Conservation (phyloP, 2,797 vertebrate species). For the Clamator glandarius region DNA sequence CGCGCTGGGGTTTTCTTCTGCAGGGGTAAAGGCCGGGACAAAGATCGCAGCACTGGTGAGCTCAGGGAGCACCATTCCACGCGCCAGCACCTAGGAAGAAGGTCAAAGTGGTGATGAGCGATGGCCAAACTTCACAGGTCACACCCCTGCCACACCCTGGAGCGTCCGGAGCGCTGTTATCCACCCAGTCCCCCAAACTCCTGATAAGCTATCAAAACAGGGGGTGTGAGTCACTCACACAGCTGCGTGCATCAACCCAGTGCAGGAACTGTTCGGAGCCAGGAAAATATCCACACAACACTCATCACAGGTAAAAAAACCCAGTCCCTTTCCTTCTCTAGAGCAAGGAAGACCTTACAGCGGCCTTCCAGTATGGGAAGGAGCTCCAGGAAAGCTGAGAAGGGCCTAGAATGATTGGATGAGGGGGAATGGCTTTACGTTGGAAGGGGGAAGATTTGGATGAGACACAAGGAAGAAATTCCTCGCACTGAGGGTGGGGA, state of each 20-base stretch:
- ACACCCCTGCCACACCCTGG: neutral
- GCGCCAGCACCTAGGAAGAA: fast-evolving
- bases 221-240: neutral
- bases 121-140: neutral
- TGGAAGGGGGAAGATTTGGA: too few relatives aligned
- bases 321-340: neutral
- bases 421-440: too few relatives aligned
- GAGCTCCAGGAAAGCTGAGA: too few relatives aligned
- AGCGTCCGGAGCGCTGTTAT: neutral
- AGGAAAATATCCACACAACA: neutral
- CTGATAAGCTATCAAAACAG: fast-evolving
- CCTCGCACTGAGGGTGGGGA: too few relatives aligned
- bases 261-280: neutral
- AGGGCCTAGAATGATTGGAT: too few relatives aligned
- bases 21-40: neutral
- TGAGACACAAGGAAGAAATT: too few relatives aligned
- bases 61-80: neutral
- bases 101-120: fast-evolving
- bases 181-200: neutral
- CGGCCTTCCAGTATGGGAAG: too few relatives aligned
- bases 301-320: neutral
- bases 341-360: neutral
- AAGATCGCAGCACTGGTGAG: neutral
- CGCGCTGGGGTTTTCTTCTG: too few relatives aligned
- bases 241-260: fast-evolving